These are phyloP conservation scores for Dastarcus helophoroides DNA, from an alignment of 2,888 invertebrate species.

Conservation along the genomic window DNA sequence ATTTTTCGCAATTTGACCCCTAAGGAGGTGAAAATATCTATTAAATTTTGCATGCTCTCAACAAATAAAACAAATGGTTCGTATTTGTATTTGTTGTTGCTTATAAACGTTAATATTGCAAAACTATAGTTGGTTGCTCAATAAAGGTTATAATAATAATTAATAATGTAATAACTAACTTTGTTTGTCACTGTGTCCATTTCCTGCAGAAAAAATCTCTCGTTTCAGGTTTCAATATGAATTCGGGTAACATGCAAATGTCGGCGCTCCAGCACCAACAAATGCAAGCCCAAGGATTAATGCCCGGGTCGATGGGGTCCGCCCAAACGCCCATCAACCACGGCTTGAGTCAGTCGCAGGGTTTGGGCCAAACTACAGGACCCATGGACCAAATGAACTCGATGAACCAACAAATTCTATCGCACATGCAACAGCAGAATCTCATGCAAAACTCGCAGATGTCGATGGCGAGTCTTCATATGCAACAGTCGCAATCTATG, in stretches of 20 bases:
- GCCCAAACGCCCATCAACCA: slow-evolving; percentile 25
- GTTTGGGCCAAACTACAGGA: slow-evolving; percentile 25
- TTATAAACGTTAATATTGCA: too few species aligned
- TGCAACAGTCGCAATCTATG: slow-evolving; percentile 58
- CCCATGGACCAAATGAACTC: slow-evolving; percentile 33
- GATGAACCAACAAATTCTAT: slow-evolving; percentile 41
- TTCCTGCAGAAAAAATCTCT: too few species aligned
- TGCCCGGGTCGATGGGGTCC: slow-evolving; percentile 31
- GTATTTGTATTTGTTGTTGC: too few species aligned
- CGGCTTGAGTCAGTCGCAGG: slow-evolving; percentile 23
- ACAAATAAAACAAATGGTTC: too few species aligned
- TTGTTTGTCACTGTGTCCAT: too few species aligned
- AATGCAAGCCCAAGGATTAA: slow-evolving; percentile 34
- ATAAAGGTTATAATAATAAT: slow-evolving; percentile 6
- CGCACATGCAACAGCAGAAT: slow-evolving; percentile 41
- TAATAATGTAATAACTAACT: too few species aligned
- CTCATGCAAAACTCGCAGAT: slow-evolving; percentile 42
- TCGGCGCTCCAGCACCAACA: slow-evolving; percentile 38
- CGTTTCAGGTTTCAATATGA: slow-evolving; percentile 23
- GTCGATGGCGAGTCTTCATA: slow-evolving; percentile 53
- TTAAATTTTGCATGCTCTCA: too few species aligned
- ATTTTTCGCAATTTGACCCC: too few species aligned
- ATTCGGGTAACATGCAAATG: slow-evolving; percentile 28
- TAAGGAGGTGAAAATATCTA: too few species aligned
- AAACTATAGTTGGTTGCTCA: too few species aligned